Conservation (phyloP, 2,888 invertebrate species). For the Cheilosia impressa region DNA sequence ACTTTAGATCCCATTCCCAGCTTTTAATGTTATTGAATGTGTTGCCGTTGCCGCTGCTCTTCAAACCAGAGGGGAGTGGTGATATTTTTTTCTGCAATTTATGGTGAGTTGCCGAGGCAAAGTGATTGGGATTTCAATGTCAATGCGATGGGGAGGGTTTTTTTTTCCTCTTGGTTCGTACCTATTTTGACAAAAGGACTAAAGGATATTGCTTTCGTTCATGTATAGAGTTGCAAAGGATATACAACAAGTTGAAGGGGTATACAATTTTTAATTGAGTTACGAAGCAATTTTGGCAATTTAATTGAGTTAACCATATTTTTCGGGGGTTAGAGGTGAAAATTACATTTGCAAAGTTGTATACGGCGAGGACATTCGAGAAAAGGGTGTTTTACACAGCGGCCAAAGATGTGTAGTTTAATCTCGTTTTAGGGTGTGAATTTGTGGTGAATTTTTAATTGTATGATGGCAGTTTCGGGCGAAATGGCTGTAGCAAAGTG, state of each 20-base stretch:
- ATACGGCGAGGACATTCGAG: conserved; percentile 19
- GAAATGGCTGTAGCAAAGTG: background rate
- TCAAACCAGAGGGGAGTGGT: conserved; percentile 44
- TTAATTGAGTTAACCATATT: conserved; percentile 66
- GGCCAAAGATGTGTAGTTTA: conserved; percentile 35
- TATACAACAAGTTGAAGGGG: conserved; percentile 42
- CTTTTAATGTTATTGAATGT: conserved; percentile 8
- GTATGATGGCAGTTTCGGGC: background rate
- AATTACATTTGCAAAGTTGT: conserved; percentile 57
- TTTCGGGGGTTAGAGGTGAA: conserved; percentile 38
- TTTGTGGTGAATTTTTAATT: conserved; percentile 57
- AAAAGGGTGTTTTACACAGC: background rate
- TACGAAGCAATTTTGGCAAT: conserved; percentile 67
- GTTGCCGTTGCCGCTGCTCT: background rate
- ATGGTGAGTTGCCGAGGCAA: conserved; percentile 8
- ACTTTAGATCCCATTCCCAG: background rate
- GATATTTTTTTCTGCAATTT: conserved; percentile 48
- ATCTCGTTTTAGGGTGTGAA: conserved; percentile 36
- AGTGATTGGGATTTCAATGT: conserved; percentile 50
- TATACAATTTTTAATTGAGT: conserved; percentile 68
- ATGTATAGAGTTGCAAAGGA: conserved; percentile 24
- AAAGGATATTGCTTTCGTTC: conserved; percentile 14
- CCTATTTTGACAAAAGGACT: background rate
- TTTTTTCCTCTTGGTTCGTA: background rate
- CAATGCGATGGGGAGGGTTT: conserved; percentile 29